Percentiles rank a stretch among this genome's conserved stretches.
phyloP scores from a whole-genome alignment of 2,797 vertebrate species.

The Melopsittacus undulatus region DNA sequence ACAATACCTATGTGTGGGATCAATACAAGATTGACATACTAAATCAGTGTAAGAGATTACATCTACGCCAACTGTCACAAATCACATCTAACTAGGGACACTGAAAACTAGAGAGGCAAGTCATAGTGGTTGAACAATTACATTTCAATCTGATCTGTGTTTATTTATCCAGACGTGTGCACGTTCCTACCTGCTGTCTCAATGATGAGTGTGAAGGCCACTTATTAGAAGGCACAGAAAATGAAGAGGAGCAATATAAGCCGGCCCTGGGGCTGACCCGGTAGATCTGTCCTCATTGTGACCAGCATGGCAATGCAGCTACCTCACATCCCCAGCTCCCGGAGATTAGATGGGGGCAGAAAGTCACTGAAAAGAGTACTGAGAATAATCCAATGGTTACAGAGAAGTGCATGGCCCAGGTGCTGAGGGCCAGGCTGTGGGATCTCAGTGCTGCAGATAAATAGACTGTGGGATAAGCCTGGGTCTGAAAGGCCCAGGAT shows the following conservation, averaged over 20 bases:
- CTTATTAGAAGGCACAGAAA: not conserved
- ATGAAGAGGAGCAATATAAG: not conserved
- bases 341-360: not conserved
- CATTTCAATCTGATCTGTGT: not conserved
- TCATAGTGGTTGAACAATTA: not conserved
- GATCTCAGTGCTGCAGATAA: not conserved
- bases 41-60: constrained; percentile 28
- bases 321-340: not conserved
- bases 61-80: not conserved
- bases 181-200: not conserved
- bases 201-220: not conserved
- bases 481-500: not conserved
- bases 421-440: rapidly evolving
- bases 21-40: not conserved
- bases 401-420: rapidly evolving
- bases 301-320: not conserved
- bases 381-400: not conserved
- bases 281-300: not conserved
- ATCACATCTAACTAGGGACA: not conserved
- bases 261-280: rapidly evolving
- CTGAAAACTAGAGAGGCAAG: not conserved
- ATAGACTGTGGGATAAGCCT: not conserved
- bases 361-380: not conserved
- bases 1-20: not conserved
- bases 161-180: not conserved